These are phyloP conservation scores for Lepidostoma basale DNA, from an alignment of 1,140 invertebrate species.

Conservation along the genomic window DNA sequence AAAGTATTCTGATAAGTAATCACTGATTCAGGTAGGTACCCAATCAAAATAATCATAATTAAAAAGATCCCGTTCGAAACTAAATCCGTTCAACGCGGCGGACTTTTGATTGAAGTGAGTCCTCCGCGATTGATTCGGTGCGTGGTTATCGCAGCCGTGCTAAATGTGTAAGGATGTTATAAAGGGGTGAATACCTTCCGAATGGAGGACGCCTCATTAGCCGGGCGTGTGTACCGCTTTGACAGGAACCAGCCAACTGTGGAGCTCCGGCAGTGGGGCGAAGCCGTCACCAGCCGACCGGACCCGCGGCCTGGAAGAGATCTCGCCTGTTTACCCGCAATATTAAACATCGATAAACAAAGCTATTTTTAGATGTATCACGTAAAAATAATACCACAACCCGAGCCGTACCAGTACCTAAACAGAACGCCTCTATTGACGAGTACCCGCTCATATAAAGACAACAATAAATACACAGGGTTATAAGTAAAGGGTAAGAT, in stretches of 20 bases:
- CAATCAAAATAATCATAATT: background rate
- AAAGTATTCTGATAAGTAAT: too few species aligned
- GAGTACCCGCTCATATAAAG: too few species aligned
- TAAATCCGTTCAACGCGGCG: too few species aligned
- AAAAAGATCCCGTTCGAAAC: too few species aligned
- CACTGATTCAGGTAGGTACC: background rate
- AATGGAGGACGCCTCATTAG: slow-evolving; percentile 27
- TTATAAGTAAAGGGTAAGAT: too few species aligned
- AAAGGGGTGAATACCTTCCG: slow-evolving; percentile 9
- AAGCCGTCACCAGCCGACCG: too few species aligned
- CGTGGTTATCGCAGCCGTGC: background rate
- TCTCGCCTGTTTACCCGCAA: slow-evolving; percentile 2
- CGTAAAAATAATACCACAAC: too few species aligned
- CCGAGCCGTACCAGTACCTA: too few species aligned
- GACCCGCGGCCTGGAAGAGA: background rate
- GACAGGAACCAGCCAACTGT: slow-evolving; percentile 26
- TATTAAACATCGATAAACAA: background rate
- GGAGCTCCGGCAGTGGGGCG: background rate
- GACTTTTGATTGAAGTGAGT: too few species aligned
- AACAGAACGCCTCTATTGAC: too few species aligned
- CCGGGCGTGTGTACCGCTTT: slow-evolving; percentile 19
- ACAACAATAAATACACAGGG: too few species aligned
- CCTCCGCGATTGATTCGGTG: background rate
- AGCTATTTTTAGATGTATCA: background rate
- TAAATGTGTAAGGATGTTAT: background rate